These are phyloP conservation scores for Muscicapa comitata DNA, from an alignment of 2,797 vertebrate genomes.

Conservation along the genomic window DNA sequence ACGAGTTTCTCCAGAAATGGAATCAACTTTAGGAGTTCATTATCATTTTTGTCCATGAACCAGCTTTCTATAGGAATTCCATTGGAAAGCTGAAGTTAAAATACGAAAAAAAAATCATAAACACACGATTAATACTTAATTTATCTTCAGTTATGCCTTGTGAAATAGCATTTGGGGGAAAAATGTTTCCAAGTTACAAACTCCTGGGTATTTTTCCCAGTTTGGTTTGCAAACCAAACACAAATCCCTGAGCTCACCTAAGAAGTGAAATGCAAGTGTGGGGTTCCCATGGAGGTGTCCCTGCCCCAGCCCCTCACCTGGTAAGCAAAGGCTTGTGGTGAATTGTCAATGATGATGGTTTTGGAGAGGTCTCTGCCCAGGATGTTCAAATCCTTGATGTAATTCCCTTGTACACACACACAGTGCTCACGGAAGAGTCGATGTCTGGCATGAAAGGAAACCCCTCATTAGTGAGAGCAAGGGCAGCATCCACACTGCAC, in stretches of 20 bases:
- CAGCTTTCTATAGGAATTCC: slow-evolving; percentile 99
- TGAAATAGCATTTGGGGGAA: neutral
- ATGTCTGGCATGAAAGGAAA: slow-evolving; percentile 80
- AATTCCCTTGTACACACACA: slow-evolving; percentile 98
- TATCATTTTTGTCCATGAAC: slow-evolving; percentile 99
- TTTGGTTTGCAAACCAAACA: neutral
- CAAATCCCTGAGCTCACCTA: accelerated
- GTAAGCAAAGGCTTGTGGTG: slow-evolving; percentile 98
- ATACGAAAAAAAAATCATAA: neutral
- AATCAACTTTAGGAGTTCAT: slow-evolving; percentile 96
- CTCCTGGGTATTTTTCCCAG: neutral
- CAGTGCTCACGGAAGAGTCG: slow-evolving; percentile 97
- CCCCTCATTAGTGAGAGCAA: neutral
- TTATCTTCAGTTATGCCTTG: neutral
- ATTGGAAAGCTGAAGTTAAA: slow-evolving; percentile 88
- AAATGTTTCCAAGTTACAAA: neutral
- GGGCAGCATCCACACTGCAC: neutral
- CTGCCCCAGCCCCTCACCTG: slow-evolving; percentile 79
- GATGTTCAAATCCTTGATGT: slow-evolving; percentile 98
- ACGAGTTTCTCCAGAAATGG: slow-evolving; percentile 98
- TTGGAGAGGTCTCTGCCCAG: slow-evolving; percentile 98
- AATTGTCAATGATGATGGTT: slow-evolving; percentile 99
- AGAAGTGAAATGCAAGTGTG: neutral
- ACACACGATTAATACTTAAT: neutral
- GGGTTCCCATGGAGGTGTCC: neutral